A percentile compares a stretch with the other conserved stretches of the same genome.
These are phyloP conservation scores for Lapara coniferarum DNA, from an alignment of 2,888 invertebrate species.

Conservation along the genomic window DNA sequence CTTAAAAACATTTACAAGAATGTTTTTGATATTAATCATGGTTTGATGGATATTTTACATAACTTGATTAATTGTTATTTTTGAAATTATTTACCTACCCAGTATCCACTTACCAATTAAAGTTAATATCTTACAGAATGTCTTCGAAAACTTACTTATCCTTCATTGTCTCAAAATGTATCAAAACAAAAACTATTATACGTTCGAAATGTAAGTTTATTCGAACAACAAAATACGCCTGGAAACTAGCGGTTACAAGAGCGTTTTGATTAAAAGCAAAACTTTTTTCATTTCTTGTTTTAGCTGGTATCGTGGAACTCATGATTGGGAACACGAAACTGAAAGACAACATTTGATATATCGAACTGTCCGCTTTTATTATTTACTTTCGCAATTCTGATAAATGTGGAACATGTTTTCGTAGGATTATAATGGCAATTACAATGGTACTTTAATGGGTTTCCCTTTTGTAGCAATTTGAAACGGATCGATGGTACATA, in stretches of 20 bases:
- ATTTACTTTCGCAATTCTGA: background rate
- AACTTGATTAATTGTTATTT: too few species aligned
- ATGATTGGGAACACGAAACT: constrained; percentile 44
- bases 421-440: background rate
- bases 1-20: too few species aligned
- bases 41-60: too few species aligned
- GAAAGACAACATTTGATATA: constrained; percentile 35
- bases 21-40: too few species aligned
- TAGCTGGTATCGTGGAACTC: constrained; percentile 49
- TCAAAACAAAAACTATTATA: constrained; percentile 36
- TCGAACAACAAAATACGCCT: constrained; percentile 40
- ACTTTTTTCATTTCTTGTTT: constrained; percentile 65
- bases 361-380: constrained; percentile 28
- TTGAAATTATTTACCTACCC: too few species aligned
- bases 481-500: too few species aligned
- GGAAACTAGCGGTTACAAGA: constrained; percentile 51
- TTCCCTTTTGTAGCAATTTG: too few species aligned
- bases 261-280: constrained; percentile 56
- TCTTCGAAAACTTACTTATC: background rate
- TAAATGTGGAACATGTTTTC: constrained; percentile 6
- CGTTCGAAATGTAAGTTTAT: constrained; percentile 30
- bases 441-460: too few species aligned
- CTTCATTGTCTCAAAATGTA: constrained; percentile 5
- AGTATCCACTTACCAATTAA: background rate
- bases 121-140: background rate